These are phyloP conservation scores for Damaliscus lunatus DNA, from an alignment of 2,113 vertebrate species.

Conservation along the genomic window DNA sequence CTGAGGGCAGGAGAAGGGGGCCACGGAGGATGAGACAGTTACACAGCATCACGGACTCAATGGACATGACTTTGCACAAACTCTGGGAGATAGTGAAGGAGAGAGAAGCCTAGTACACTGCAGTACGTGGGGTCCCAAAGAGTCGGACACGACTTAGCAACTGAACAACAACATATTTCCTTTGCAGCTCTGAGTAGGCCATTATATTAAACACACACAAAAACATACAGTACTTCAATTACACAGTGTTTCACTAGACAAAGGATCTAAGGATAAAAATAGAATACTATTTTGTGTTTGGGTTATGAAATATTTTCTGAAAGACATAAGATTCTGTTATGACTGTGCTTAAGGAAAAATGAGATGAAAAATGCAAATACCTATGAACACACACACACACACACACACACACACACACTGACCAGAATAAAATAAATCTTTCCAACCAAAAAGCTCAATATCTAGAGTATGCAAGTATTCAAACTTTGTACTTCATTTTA, in stretches of 20 bases:
- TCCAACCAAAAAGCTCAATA: not conserved
- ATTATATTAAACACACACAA: not conserved
- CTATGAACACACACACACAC: not conserved
- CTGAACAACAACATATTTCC: not conserved
- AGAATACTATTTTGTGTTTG: not conserved
- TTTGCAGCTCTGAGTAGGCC: not conserved
- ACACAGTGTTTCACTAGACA: not conserved
- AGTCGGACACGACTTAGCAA: not conserved
- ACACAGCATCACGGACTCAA: not conserved
- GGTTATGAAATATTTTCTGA: not conserved
- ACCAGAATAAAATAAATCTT: not conserved
- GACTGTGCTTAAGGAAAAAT: not conserved
- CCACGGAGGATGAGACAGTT: not conserved
- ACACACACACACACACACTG: not conserved
- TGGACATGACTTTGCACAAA: not conserved
- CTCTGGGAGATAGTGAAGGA: not conserved
- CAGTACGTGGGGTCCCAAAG: not conserved
- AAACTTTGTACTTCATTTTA: not conserved
- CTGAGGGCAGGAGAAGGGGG: not conserved
- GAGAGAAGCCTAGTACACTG: not conserved
- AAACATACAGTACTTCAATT: not conserved
- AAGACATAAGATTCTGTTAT: slow-evolving; percentile 5
- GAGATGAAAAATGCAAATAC: not conserved
- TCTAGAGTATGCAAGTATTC: not conserved
- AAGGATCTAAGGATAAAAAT: not conserved